Percentiles rank a stretch among this genome's conserved stretches.
Conservation (phyloP, 2,888 invertebrate genomes). For the Erynnis tages region DNA sequence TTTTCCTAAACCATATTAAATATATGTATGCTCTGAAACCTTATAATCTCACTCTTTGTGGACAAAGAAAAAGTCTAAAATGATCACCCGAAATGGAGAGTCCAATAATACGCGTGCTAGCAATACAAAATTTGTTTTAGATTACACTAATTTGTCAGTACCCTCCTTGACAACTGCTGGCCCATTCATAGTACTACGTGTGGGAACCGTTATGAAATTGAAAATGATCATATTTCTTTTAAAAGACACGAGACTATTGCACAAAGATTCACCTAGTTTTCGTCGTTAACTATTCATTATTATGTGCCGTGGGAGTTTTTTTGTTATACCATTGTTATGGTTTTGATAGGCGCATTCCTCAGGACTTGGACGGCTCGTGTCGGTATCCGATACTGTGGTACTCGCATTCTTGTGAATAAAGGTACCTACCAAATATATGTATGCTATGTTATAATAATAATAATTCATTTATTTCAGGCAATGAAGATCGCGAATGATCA, state of each 20-base stretch:
- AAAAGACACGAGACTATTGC: constrained; percentile 77
- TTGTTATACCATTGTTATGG: constrained; percentile 68
- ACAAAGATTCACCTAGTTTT: constrained; percentile 82
- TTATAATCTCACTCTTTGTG: neutral
- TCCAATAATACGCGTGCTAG: constrained; percentile 31
- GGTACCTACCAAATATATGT: too few species aligned
- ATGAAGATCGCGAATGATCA: too few species aligned
- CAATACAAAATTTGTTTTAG: constrained; percentile 71
- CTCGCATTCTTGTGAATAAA: neutral
- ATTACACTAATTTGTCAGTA: constrained; percentile 76
- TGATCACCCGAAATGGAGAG: neutral
- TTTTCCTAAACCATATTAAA: too few species aligned
- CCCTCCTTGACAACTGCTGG: constrained; percentile 45
- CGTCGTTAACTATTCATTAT: constrained; percentile 79
- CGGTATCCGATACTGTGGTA: neutral
- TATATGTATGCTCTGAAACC: too few species aligned
- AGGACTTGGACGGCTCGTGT: constrained; percentile 50
- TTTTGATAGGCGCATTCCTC: constrained; percentile 73
- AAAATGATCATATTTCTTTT: constrained; percentile 81
- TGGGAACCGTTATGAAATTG: constrained; percentile 80
- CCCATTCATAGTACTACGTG: constrained; percentile 67
- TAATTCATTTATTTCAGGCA: too few species aligned
- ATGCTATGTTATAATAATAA: too few species aligned
- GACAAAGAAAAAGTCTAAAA: neutral
- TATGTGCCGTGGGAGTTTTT: constrained; percentile 77